phyloP scores from a whole-genome alignment of 2,797 vertebrate genomes.

The Ambastaia sidthimunki region DNA sequence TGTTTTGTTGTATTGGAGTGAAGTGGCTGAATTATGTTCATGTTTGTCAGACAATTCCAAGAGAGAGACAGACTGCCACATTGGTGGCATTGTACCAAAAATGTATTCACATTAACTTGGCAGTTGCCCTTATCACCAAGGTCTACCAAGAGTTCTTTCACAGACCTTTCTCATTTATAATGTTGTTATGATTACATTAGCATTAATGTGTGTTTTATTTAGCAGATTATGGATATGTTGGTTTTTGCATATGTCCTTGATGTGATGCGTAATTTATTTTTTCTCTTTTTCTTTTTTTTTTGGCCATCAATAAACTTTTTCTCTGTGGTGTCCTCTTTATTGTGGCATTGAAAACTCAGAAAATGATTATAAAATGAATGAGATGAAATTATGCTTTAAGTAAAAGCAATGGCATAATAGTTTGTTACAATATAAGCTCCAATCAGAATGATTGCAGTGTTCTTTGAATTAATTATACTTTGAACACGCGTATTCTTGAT shows the following conservation, averaged over 20 bases:
- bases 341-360: neutral
- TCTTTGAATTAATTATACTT: constrained; percentile 30
- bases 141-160: neutral
- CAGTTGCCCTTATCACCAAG: neutral
- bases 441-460: constrained; percentile 32
- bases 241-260: neutral
- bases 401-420: neutral
- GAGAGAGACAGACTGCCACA: neutral
- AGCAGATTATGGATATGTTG: neutral
- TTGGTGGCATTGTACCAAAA: constrained; percentile 8
- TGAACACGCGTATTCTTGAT: constrained; percentile 6
- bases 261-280: neutral
- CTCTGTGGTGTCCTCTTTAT: neutral
- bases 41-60: neutral
- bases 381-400: constrained; percentile 7
- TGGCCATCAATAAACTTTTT: neutral
- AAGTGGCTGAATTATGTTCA: constrained; percentile 15
- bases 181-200: constrained; percentile 11
- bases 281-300: neutral
- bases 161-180: neutral
- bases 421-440: constrained; percentile 6
- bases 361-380: constrained; percentile 15
- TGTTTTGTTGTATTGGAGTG: constrained; percentile 20
- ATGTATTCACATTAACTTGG: neutral
- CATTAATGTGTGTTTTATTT: neutral